Evolutionary conservation across 2,888 invertebrate genomes (phyloP).

Genomic region (Melipona bicolor): DNA sequence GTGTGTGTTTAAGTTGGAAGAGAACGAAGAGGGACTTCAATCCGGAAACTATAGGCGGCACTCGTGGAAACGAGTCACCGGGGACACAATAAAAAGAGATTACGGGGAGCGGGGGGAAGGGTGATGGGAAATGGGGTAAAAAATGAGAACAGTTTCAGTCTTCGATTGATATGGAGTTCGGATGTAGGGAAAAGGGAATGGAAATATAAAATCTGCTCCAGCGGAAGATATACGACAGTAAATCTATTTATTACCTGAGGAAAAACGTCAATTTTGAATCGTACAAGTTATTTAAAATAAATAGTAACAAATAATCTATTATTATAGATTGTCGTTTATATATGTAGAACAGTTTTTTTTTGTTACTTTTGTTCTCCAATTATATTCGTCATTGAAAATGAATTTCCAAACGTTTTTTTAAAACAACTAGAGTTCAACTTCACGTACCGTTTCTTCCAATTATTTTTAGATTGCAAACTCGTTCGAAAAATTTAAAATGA

Average conservation of each 20-base stretch:
- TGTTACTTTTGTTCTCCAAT: background rate
- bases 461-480: too few species aligned
- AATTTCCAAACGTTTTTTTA: too few species aligned
- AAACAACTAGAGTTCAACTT: too few species aligned
- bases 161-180: slow-evolving; percentile 8
- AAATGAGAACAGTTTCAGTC: slow-evolving; percentile 12
- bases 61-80: slow-evolving; percentile 28
- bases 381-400: background rate
- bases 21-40: slow-evolving; percentile 29
- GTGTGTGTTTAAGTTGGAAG: slow-evolving; percentile 33
- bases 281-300: background rate
- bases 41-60: slow-evolving; percentile 39
- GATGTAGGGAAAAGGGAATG: background rate
- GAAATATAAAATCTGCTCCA: background rate
- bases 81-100: slow-evolving; percentile 15
- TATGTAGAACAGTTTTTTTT: background rate
- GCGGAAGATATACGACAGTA: background rate
- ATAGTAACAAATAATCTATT: too few species aligned
- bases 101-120: background rate
- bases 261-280: background rate
- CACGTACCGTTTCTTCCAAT: too few species aligned
- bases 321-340: too few species aligned
- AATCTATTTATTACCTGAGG: background rate
- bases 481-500: too few species aligned
- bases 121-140: slow-evolving; percentile 16